Percentiles rank a stretch among this genome's conserved stretches.
Evolutionary conservation across 1,140 invertebrate genomes (phyloP).

Genomic region (Atta colombica): DNA sequence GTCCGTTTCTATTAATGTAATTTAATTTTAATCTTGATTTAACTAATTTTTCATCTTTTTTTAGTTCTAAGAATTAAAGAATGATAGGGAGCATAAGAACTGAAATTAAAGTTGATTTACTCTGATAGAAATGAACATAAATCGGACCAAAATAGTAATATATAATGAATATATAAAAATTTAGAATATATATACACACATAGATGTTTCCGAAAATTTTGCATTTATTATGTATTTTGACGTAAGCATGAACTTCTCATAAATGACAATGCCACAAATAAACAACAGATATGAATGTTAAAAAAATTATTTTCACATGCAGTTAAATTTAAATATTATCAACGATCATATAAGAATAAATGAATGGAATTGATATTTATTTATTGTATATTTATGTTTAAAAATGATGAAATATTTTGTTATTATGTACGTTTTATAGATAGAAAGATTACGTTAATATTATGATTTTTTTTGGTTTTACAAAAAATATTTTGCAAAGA

Average conservation of each 20-base stretch:
- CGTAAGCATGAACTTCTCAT: background rate
- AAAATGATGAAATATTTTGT: background rate
- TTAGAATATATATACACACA: too few relatives aligned
- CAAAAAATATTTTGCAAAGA: background rate
- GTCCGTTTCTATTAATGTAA: too few relatives aligned
- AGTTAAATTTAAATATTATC: background rate
- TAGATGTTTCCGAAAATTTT: background rate
- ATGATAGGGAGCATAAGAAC: too few relatives aligned
- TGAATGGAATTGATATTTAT: background rate
- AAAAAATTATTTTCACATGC: background rate
- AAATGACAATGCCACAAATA: background rate
- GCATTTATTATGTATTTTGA: slow-evolving; percentile 3
- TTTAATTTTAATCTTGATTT: too few relatives aligned
- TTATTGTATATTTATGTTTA: background rate
- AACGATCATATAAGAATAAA: background rate
- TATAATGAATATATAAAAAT: background rate
- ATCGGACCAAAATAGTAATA: background rate
- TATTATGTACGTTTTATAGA: background rate
- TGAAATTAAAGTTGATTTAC: too few relatives aligned
- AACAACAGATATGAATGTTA: background rate
- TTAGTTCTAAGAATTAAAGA: too few relatives aligned
- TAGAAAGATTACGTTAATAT: background rate
- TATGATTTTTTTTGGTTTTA: background rate
- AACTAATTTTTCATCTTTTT: too few relatives aligned
- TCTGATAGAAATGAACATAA: background rate